phyloP scores from a whole-genome alignment of 2,797 vertebrate genomes.

The Cuniculus paca region DNA sequence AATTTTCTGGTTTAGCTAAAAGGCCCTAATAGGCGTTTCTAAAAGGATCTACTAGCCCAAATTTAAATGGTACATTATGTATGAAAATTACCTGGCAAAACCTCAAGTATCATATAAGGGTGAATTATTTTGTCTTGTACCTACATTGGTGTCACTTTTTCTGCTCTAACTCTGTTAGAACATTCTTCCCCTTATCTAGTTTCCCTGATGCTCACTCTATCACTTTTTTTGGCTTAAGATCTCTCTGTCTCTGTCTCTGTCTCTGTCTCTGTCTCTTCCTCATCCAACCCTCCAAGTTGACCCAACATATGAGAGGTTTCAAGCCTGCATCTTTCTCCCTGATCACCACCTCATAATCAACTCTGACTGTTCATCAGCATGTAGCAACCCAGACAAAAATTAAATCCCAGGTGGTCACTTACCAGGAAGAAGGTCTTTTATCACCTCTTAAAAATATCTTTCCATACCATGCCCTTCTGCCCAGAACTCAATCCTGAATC shows the following conservation, averaged over 20 bases:
- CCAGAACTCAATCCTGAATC: neutral
- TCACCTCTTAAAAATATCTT: neutral
- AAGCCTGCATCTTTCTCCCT: neutral
- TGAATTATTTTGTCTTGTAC: neutral
- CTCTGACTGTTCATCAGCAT: neutral
- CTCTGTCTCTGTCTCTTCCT: neutral
- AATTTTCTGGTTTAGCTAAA: neutral
- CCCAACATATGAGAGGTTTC: neutral
- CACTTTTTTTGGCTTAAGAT: neutral
- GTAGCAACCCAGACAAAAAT: neutral
- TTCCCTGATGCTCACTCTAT: neutral
- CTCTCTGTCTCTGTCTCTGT: neutral
- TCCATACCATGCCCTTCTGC: neutral
- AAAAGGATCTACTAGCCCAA: constrained; percentile 37
- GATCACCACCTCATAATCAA: neutral
- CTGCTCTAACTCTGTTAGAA: neutral
- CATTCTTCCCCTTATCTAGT: neutral
- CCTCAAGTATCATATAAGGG: neutral
- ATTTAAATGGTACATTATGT: constrained; percentile 29
- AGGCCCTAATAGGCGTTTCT: neutral
- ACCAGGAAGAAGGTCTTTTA: neutral
- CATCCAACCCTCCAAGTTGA: neutral
- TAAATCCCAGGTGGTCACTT: neutral
- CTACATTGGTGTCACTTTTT: neutral
- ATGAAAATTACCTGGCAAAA: constrained; percentile 43